These are phyloP conservation scores for Nomada ferruginata DNA, from an alignment of 2,888 invertebrate species.

Conservation along the genomic window DNA sequence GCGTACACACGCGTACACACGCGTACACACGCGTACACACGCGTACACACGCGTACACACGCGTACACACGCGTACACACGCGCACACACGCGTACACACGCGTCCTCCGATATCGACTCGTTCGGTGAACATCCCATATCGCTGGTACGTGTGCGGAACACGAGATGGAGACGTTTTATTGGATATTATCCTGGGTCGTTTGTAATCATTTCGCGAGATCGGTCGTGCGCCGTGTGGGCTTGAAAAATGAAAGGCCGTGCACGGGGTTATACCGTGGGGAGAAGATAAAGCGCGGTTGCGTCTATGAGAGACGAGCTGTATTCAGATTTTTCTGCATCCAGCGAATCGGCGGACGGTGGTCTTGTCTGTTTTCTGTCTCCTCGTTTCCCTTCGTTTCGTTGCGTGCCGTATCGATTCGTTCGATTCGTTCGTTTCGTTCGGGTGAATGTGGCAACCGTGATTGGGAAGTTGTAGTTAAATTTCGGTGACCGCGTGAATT, in stretches of 20 bases:
- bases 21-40: conserved; percentile 48
- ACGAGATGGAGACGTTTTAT: conserved; percentile 73
- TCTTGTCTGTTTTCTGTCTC: background rate
- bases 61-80: background rate
- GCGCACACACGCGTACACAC: conserved; percentile 47
- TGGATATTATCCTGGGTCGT: conserved; percentile 72
- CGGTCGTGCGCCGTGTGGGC: conserved; percentile 60
- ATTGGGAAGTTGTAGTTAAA: background rate
- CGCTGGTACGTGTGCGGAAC: conserved; percentile 60
- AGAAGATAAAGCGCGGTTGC: conserved; percentile 12
- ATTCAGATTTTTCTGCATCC: conserved; percentile 29
- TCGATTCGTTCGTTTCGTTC: background rate
- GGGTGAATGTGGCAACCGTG: background rate
- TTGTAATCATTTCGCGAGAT: conserved; percentile 73
- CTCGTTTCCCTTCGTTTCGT: background rate
- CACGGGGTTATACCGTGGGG: conserved; percentile 23
- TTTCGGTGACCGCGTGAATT: no score
- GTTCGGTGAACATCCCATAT: conserved; percentile 38
- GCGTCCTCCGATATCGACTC: conserved; percentile 57
- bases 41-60: conserved; percentile 52
- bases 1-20: conserved; percentile 36
- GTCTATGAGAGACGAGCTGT: background rate
- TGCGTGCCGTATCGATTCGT: background rate
- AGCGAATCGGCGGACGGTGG: background rate
- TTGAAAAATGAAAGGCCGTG: conserved; percentile 70